Evolutionary conservation across 2,113 vertebrate genomes (phyloP).

Genomic region (Malurus elegans): DNA sequence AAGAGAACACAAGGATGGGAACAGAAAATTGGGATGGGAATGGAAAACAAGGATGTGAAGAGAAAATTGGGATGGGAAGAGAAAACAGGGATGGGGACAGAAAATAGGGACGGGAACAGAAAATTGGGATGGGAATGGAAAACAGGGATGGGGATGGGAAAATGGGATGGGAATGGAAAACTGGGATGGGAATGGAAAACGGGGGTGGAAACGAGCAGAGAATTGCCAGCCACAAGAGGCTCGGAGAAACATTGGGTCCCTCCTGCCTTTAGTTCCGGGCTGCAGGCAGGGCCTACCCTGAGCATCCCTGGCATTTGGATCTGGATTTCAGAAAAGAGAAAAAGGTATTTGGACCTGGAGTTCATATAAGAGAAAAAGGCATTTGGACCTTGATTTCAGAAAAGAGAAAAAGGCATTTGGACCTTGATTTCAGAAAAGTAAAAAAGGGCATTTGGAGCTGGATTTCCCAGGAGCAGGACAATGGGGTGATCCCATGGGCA

Average conservation of each 20-base stretch:
- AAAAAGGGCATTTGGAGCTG: background rate
- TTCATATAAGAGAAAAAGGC: no score
- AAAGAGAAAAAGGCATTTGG: background rate
- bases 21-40: no score
- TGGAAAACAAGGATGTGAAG: no score
- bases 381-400: no score
- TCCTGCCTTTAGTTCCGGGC: background rate
- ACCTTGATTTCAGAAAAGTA: background rate
- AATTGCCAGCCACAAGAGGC: slow-evolving; percentile 12
- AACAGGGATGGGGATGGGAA: no score
- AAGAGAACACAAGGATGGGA: no score
- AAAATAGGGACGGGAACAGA: no score
- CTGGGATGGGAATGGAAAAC: background rate
- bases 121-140: no score
- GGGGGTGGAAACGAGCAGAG: background rate
- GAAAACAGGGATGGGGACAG: no score
- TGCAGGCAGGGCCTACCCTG: background rate
- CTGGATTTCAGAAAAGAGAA: background rate
- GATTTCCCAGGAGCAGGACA: background rate
- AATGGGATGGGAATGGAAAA: no score
- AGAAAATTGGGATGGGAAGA: no score
- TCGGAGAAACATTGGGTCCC: background rate
- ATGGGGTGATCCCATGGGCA: background rate
- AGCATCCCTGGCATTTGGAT: background rate
- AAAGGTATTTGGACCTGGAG: no score